Conservation (phyloP, 2,113 vertebrate genomes). For the Podarcis muralis region DNA sequence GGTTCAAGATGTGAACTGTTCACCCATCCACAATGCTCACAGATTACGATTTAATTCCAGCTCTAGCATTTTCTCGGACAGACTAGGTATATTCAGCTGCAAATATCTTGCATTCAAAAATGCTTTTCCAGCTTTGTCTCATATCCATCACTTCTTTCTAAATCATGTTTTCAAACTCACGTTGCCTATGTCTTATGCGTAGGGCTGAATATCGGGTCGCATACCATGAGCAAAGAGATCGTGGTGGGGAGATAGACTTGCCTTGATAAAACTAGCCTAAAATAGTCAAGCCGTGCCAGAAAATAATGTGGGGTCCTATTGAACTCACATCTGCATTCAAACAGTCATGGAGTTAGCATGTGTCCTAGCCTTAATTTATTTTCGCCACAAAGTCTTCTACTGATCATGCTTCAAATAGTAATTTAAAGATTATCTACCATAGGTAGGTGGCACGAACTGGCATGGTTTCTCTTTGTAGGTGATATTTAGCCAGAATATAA, state of each 20-base stretch:
- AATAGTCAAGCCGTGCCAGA: neutral
- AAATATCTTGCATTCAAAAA: neutral
- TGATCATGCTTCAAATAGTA: no score
- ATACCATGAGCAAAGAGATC: neutral
- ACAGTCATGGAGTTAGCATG: no score
- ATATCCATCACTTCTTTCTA: neutral
- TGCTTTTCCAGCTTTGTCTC: neutral
- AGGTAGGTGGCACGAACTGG: no score
- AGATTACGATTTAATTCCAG: neutral
- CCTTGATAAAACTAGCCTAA: neutral
- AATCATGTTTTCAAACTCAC: conserved; percentile 8
- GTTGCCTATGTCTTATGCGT: neutral
- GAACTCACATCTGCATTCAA: neutral
- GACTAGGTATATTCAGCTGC: neutral
- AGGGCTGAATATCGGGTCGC: neutral
- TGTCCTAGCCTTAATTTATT: no score
- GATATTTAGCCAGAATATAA: no score
- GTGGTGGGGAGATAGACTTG: neutral
- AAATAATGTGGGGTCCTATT: neutral
- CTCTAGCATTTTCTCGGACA: neutral
- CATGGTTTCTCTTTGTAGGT: no score
- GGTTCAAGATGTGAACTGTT: neutral
- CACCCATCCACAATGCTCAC: neutral
- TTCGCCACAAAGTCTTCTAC: no score
- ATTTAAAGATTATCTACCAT: no score